A percentile compares a stretch with the other conserved stretches of the same genome.
phyloP scores from a whole-genome alignment of 2,797 vertebrate species.

The Enteromius paludinosus region DNA sequence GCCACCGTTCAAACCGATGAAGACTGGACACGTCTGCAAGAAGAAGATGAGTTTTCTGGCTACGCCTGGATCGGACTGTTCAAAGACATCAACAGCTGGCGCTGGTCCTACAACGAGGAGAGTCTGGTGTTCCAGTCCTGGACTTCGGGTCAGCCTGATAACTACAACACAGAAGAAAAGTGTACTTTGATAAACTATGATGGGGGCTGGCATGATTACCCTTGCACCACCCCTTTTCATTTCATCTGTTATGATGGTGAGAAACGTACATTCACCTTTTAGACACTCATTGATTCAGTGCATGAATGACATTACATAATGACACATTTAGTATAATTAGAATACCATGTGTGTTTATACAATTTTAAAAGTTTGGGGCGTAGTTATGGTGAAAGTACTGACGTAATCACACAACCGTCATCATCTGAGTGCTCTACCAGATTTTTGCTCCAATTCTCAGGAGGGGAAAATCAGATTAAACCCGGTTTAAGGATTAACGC shows the following conservation, averaged over 20 bases:
- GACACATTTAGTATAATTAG: too few species aligned
- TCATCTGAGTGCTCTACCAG: too few species aligned
- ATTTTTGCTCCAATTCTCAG: too few species aligned
- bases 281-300: not conserved
- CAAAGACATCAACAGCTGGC: constrained; percentile 35
- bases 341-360: too few species aligned
- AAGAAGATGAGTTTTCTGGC: fast-evolving
- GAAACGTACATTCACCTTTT: not conserved
- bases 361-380: too few species aligned
- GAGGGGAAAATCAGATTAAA: too few species aligned
- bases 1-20: not conserved
- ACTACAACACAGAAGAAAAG: not conserved
- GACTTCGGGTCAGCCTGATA: not conserved
- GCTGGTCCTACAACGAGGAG: constrained; percentile 14
- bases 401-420: too few species aligned
- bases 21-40: not conserved
- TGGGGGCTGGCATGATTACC: fast-evolving
- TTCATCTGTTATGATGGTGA: constrained; percentile 32
- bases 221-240: fast-evolving
- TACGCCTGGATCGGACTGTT: constrained; percentile 33
- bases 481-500: too few species aligned
- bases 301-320: not conserved
- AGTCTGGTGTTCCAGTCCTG: not conserved
- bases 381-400: too few species aligned
- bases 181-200: fast-evolving